phyloP scores from a whole-genome alignment of 2,797 vertebrate genomes.

The Thunnus albacares region DNA sequence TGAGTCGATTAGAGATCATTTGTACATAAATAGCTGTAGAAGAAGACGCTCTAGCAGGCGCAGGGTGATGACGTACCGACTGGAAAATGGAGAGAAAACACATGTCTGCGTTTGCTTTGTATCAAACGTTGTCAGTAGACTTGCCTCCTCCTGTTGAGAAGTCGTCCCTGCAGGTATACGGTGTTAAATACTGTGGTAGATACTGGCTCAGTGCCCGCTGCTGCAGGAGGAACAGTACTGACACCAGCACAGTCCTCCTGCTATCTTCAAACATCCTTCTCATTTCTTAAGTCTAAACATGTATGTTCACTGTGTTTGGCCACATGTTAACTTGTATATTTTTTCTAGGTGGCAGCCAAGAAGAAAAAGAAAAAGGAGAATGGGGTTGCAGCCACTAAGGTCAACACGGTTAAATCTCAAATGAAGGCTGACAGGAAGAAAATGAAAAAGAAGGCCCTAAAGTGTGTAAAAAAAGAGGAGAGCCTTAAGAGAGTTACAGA shows the following conservation, averaged over 20 bases:
- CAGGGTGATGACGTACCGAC: slow-evolving; percentile 31
- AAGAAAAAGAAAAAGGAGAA: slow-evolving; percentile 79
- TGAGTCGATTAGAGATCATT: neutral
- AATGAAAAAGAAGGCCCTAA: slow-evolving; percentile 47
- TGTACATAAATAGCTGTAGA: neutral
- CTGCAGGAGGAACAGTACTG: neutral
- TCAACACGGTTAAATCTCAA: slow-evolving; percentile 46
- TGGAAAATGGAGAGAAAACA: slow-evolving; percentile 82
- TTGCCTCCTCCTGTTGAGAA: slow-evolving; percentile 40
- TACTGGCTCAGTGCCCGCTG: accelerated
- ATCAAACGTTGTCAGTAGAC: slow-evolving; percentile 66
- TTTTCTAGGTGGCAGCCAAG: slow-evolving; percentile 66
- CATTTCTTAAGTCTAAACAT: neutral
- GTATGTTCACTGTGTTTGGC: no score
- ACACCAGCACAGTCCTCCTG: neutral
- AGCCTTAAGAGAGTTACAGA: neutral
- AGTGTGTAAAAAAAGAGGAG: slow-evolving; percentile 44
- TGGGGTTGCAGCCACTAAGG: slow-evolving; percentile 41
- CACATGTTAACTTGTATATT: neutral
- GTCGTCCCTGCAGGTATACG: slow-evolving; percentile 67
- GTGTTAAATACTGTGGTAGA: neutral
- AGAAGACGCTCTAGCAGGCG: slow-evolving; percentile 28
- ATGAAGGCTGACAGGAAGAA: slow-evolving; percentile 72
- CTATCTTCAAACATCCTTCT: neutral
- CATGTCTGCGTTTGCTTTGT: slow-evolving; percentile 85